Base-by-base conservation (phyloP, 2,113 vertebrate genomes). In the Cathartes aura region DNA sequence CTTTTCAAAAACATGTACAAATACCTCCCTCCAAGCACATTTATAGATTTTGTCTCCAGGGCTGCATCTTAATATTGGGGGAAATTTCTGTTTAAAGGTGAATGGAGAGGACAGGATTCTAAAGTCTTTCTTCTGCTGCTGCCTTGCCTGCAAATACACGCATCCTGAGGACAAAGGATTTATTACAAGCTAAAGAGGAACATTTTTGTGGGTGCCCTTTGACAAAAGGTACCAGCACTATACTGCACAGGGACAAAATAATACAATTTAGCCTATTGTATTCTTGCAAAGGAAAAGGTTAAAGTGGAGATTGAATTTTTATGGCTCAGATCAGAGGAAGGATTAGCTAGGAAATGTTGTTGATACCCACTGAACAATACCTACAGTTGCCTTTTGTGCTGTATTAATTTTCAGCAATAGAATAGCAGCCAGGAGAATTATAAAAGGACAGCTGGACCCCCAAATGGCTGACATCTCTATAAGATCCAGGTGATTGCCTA, bases 251-350 rank as follows among this genome's bases (percentile, higher is more conserved):
- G 75, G 50, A 92, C 88, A 95, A 92, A 86, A 80, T 42, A 93
- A 91, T 45, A 94, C 92, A 83, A 83, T 97, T 97, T 92, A 92
- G 19, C 34, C 78, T 18, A 29, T n/a, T 89, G 93, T 93, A 71
- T 82, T 50, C 76, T 66, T 58, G 73, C 55, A 93, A 93, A 91
- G 71, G 42, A 56, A 88, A 56, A 95, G 72, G 93, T 80, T 84
- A 84, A 58, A 89, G 56, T 79, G 55, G 63, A 80, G 66, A 82
- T 7, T 64, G 86, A 92, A 40, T 42, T 84, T 75, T 82, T 66
- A 80, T 38, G 42, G 71, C 38, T 88, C 36, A 53, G 66, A 42
- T 85, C 79, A 92, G 74, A 78, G 42, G 53, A 83, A 73, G 73
- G 59, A 92, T 84, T 84, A 84, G 24, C 43, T 40, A 22, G 34